A percentile compares a stretch with the other conserved stretches of the same genome.
Evolutionary conservation across 2,888 invertebrate genomes (phyloP).

Genomic region (Smittia sp.): DNA sequence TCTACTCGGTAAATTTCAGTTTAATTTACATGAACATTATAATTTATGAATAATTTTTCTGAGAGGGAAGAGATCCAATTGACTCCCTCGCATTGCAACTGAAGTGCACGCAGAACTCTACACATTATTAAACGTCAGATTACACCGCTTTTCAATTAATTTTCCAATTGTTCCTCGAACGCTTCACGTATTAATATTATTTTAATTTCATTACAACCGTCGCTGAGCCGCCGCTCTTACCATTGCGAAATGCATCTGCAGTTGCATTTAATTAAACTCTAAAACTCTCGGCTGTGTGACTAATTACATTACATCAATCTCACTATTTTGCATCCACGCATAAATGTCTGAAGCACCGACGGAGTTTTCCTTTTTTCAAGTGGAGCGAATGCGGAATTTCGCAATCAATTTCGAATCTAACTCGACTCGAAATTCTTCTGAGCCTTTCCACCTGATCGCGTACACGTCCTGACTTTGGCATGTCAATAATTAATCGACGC

Average conservation of each 20-base stretch:
- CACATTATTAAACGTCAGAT: background rate
- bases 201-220: slow-evolving; percentile 8
- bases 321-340: background rate
- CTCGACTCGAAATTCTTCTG: background rate
- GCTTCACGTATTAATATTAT: slow-evolving; percentile 11
- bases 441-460: background rate
- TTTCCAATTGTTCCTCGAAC: slow-evolving; percentile 7
- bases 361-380: background rate
- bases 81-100: background rate
- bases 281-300: background rate
- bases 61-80: background rate
- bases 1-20: background rate
- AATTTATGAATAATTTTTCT: slow-evolving; percentile 12
- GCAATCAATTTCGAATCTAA: background rate
- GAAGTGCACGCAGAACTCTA: background rate
- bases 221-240: background rate
- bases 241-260: background rate
- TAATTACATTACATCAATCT: slow-evolving; percentile 23
- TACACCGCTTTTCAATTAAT: slow-evolving; percentile 20
- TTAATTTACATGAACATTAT: slow-evolving; percentile 8
- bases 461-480: background rate
- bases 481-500: background rate
- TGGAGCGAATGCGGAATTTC: background rate
- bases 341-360: background rate
- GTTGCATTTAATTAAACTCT: slow-evolving; percentile 23